These are phyloP conservation scores for Lanius collurio DNA, from an alignment of 2,113 vertebrate genomes.

Conservation along the genomic window DNA sequence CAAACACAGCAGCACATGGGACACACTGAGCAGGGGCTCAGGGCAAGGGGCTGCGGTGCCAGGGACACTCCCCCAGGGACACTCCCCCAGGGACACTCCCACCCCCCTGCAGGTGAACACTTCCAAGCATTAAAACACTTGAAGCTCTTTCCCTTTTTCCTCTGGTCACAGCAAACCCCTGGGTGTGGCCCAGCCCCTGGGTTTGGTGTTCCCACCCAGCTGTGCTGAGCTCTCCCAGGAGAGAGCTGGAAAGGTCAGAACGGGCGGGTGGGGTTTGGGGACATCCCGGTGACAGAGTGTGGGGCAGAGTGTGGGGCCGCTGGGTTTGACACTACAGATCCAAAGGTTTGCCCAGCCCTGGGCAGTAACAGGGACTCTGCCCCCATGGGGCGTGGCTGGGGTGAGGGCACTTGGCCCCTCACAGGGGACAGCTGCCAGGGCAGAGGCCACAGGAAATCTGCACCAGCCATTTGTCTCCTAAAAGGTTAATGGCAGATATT, in stretches of 20 bases:
- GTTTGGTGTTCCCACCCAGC: neutral
- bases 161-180: neutral
- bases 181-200: neutral
- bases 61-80: neutral
- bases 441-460: neutral
- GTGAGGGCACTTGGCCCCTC: neutral
- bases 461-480: neutral
- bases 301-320: neutral
- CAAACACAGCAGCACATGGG: neutral
- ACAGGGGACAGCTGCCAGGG: neutral
- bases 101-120: neutral
- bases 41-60: neutral
- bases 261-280: fast-evolving
- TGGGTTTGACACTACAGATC: neutral
- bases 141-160: neutral
- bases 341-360: neutral
- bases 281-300: fast-evolving
- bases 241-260: neutral
- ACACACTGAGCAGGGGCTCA: neutral
- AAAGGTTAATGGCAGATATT: neutral
- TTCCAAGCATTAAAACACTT: neutral
- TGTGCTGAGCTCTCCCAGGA: neutral
- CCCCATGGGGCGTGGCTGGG: fast-evolving
- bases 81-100: no score
- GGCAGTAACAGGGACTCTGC: neutral